These are phyloP conservation scores for Tyto alba DNA, from an alignment of 2,113 vertebrate genomes.

Conservation along the genomic window DNA sequence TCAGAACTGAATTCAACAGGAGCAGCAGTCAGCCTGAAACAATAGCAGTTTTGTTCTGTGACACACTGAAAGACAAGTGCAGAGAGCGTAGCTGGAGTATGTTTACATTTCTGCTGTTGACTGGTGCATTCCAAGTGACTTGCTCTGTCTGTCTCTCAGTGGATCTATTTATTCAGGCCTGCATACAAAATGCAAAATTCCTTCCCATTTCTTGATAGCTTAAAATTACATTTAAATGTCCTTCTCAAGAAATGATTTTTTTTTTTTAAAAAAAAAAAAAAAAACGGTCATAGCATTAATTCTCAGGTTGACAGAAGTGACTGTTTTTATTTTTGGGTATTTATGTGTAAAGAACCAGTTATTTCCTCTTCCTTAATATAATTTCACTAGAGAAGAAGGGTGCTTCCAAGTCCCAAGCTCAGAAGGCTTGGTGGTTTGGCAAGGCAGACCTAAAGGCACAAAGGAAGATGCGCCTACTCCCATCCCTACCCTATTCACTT, in stretches of 20 bases:
- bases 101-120: constrained; percentile 9
- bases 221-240: neutral
- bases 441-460: neutral
- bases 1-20: neutral
- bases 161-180: neutral
- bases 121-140: neutral
- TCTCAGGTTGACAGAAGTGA: neutral
- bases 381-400: neutral
- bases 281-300: neutral
- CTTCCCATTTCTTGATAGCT: neutral
- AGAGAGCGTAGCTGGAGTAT: neutral
- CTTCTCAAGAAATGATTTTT: neutral
- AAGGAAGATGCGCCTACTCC: neutral
- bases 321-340: neutral
- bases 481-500: neutral
- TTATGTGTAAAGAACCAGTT: neutral
- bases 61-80: neutral
- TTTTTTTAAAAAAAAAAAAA: neutral
- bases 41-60: neutral
- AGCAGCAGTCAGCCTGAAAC: neutral
- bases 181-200: neutral
- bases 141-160: neutral
- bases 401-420: neutral
- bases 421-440: neutral
- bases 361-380: neutral